Percentiles rank a stretch among this genome's conserved stretches.
These are phyloP conservation scores for Equus przewalskii DNA, from an alignment of 2,113 vertebrate genomes.

Conservation along the genomic window DNA sequence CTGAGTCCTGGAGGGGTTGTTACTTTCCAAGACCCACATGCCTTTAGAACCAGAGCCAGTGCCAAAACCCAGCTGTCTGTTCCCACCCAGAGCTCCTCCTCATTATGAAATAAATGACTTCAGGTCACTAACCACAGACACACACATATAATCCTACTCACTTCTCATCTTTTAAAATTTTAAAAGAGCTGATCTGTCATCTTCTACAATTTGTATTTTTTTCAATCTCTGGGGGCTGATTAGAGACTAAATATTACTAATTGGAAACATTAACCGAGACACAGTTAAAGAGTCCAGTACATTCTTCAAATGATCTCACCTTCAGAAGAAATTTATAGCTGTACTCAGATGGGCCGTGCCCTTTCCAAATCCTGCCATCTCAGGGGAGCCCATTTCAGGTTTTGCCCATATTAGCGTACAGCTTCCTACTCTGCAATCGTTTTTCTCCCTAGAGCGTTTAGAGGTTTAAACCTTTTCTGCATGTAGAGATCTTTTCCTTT, in stretches of 20 bases:
- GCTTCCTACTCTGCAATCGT: not conserved
- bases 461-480: not conserved
- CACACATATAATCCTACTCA: not conserved
- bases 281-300: not conserved
- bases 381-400: not conserved
- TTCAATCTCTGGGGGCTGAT: not conserved
- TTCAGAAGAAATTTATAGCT: constrained; percentile 21
- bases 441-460: not conserved
- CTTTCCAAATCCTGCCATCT: not conserved
- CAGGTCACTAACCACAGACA: not conserved
- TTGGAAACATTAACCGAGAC: constrained; percentile 17
- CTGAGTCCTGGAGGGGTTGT: not conserved
- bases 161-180: not conserved
- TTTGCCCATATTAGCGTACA: not conserved
- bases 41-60: not conserved
- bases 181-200: not conserved
- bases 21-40: not conserved
- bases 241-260: constrained; percentile 9
- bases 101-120: not conserved
- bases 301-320: constrained; percentile 1
- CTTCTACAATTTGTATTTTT: not conserved
- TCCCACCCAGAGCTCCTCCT: not conserved
- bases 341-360: not conserved
- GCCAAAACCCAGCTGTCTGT: not conserved
- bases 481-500: not conserved